Evolutionary conservation across 2,888 invertebrate genomes (phyloP).

Genomic region (Himalopsyche tibetana): DNA sequence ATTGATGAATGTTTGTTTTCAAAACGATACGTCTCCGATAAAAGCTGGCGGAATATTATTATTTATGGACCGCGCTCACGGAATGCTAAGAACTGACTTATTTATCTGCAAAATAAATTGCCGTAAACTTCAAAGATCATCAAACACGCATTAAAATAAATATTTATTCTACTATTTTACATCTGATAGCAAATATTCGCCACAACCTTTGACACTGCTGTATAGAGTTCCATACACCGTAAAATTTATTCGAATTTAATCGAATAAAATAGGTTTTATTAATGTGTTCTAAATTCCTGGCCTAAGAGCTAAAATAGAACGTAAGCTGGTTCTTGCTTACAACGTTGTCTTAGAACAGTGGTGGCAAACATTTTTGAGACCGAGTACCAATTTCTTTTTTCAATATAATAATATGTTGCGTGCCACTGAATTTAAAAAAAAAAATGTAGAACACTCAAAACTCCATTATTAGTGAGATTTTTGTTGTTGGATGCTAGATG

Average conservation of each 20-base stretch:
- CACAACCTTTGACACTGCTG: neutral
- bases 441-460: too few relatives aligned
- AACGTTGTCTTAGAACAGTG: too few relatives aligned
- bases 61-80: neutral
- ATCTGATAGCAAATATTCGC: constrained; percentile 9
- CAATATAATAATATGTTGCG: too few relatives aligned
- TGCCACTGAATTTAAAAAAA: too few relatives aligned
- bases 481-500: too few relatives aligned
- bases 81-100: constrained; percentile 39
- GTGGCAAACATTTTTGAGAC: too few relatives aligned
- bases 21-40: constrained; percentile 35
- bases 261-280: neutral
- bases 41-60: constrained; percentile 24
- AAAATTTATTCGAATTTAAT: neutral
- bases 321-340: too few relatives aligned
- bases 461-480: too few relatives aligned
- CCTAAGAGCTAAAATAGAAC: too few relatives aligned
- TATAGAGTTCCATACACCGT: neutral
- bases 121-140: constrained; percentile 17
- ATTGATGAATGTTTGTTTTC: constrained; percentile 42
- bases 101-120: constrained; percentile 32
- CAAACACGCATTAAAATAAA: constrained; percentile 15
- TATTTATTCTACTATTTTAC: neutral
- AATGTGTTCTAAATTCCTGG: too few relatives aligned
- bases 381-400: too few relatives aligned